phyloP scores from a whole-genome alignment of 2,797 vertebrate genomes.

The Melanotaenia parkinsoni region DNA sequence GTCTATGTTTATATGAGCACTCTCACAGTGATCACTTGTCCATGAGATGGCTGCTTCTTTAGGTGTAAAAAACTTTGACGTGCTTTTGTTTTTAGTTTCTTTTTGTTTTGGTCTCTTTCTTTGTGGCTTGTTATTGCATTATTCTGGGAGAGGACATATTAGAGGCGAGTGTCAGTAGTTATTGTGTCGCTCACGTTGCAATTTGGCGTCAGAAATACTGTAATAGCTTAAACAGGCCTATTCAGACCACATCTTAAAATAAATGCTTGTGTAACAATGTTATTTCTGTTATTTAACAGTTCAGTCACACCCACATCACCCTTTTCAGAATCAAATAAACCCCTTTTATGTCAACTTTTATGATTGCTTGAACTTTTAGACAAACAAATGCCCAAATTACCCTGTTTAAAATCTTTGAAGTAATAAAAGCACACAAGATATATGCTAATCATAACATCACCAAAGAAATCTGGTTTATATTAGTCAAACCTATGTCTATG shows the following conservation, averaged over 20 bases:
- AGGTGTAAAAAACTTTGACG: slow-evolving; percentile 3
- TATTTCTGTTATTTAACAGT: slow-evolving; percentile 39
- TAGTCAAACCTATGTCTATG: background rate
- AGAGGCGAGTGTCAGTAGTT: slow-evolving; percentile 24
- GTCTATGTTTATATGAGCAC: background rate
- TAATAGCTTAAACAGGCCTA: slow-evolving; percentile 14
- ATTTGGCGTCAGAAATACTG: slow-evolving; percentile 18
- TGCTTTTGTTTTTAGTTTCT: background rate
- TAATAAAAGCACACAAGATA: background rate
- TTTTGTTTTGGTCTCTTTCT: slow-evolving; percentile 1
- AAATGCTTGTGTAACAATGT: slow-evolving; percentile 21
- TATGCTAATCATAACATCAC: background rate
- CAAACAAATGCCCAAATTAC: slow-evolving; percentile 11
- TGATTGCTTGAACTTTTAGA: slow-evolving; percentile 4
- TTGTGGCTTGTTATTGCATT: background rate
- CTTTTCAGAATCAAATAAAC: slow-evolving; percentile 39
- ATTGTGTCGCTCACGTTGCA: slow-evolving; percentile 9
- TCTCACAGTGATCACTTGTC: slow-evolving; percentile 7
- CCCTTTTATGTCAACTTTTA: slow-evolving; percentile 15
- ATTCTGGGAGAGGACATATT: background rate
- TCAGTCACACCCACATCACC: slow-evolving; percentile 25
- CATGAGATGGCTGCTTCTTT: slow-evolving; percentile 1
- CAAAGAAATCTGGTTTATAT: background rate
- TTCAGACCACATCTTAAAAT: slow-evolving; percentile 42
- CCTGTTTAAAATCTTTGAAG: background rate